A percentile compares a stretch with the other conserved stretches of the same genome.
Conservation (phyloP, 2,888 invertebrate species). For the Endotricha flammealis region DNA sequence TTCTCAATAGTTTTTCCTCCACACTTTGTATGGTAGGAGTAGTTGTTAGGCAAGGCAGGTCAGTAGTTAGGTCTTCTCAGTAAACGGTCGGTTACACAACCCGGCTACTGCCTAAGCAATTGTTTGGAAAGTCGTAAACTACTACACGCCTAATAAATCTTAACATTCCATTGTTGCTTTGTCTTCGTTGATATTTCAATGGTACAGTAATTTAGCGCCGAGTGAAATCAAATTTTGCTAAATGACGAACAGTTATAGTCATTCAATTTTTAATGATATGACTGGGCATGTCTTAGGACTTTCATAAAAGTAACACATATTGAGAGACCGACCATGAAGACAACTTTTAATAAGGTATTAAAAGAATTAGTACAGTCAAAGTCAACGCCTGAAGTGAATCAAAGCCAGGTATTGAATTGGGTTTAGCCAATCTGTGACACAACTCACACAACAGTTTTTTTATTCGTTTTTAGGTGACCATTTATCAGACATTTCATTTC, state of each 20-base stretch:
- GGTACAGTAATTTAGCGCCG: constrained; percentile 30
- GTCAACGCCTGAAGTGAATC: too few species aligned
- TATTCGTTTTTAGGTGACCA: too few species aligned
- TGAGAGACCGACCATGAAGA: too few species aligned
- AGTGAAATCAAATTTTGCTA: constrained; percentile 18
- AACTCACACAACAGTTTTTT: too few species aligned
- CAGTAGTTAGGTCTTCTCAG: constrained; percentile 23
- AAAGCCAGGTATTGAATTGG: too few species aligned
- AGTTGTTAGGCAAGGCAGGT: constrained; percentile 26
- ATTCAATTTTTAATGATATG: not conserved
- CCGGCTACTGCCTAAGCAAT: constrained; percentile 24
- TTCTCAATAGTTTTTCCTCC: too few species aligned
- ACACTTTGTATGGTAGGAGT: constrained; percentile 11
- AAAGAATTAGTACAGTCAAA: too few species aligned
- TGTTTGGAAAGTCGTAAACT: constrained; percentile 41
- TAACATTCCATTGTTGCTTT: constrained; percentile 52
- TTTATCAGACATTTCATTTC: too few species aligned
- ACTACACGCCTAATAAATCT: constrained; percentile 45
- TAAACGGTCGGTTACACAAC: constrained; percentile 24
- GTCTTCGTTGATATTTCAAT: constrained; percentile 37
- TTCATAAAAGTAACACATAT: not conserved
- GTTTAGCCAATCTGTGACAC: too few species aligned
- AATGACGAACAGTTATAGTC: not conserved
- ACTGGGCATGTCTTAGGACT: not conserved
- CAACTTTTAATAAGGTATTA: too few species aligned